Conservation (phyloP, 2,797 vertebrate species). For the Neosilurus mollespiculum region DNA sequence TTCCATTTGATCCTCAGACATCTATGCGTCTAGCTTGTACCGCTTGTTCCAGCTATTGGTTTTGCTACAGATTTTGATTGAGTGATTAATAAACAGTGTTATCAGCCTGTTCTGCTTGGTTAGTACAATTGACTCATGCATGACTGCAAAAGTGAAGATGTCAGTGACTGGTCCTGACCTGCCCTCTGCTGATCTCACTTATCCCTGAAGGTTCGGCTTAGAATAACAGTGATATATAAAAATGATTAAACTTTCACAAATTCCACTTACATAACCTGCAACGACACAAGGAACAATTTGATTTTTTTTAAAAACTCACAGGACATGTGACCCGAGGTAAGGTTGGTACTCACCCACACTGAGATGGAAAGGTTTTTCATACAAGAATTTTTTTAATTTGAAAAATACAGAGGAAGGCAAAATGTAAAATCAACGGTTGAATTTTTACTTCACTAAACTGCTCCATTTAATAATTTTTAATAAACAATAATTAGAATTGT, state of each 20-base stretch:
- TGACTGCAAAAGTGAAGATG: not conserved
- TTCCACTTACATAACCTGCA: slow-evolving; percentile 49
- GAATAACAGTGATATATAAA: slow-evolving; percentile 6
- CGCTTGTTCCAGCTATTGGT: not conserved
- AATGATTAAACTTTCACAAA: slow-evolving; percentile 23
- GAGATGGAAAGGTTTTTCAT: not conserved
- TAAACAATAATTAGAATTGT: no score
- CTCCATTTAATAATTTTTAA: no score
- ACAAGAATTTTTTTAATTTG: not conserved
- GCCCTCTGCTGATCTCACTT: slow-evolving; percentile 41
- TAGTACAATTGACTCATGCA: not conserved
- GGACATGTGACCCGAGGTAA: slow-evolving; percentile 1
- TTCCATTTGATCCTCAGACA: not conserved
- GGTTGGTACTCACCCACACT: not conserved
- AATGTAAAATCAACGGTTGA: not conserved
- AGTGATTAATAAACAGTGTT: not conserved
- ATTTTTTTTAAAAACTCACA: not conserved
- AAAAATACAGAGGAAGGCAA: not conserved
- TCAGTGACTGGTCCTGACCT: slow-evolving; percentile 27
- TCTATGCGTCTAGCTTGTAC: not conserved
- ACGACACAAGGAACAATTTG: slow-evolving; percentile 16
- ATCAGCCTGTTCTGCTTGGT: not conserved
- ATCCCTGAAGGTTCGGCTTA: slow-evolving; percentile 28
- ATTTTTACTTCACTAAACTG: not conserved
- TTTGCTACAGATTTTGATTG: not conserved